Base-by-base conservation (phyloP, 1,140 invertebrate species). In the Drosophila tropicalis region DNA sequence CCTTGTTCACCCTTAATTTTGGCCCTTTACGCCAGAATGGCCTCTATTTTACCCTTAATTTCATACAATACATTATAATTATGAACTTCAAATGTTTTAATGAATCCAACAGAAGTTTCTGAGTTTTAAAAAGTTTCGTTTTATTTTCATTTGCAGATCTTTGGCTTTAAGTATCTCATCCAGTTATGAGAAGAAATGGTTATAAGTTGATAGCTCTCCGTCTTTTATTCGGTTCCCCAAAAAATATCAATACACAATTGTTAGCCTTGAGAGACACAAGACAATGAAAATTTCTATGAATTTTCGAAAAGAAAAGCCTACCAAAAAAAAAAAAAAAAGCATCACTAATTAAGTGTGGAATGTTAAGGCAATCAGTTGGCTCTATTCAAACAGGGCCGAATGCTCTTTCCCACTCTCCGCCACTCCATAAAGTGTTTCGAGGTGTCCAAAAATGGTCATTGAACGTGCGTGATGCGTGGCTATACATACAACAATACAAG, bases 341-440 rank as follows among this genome's bases (percentile, higher is more conserved):
- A 39, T 67, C 63, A 67, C 69, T 76, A 82, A 86, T 87, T 79
- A 86, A 82, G 83, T 87, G 79, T 86, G 82, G 83, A 79, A 86
- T 86, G 83, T 86, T 79, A 79, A 67, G 72, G 83, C 82, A 82
- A 87, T 87, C 83, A 79, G 58, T 44, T 40, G 47, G 63, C 58
- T 58, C 66, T 66, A 81, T 55, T 72, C 71, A 78, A 77, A 40
- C 62, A 68, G 51, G n/a, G 32, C 39, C 32, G 19, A 65, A 54
- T 36, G 34, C 34, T 1, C 17, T 22, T 15, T 15, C 4, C 34
- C 57, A 17, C n/a, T 25, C 44, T 9, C 41, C 7, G 0, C 9
- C 19, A 12, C 19, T 9, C 62, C 22, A 19, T 66, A 9, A 12
- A 36, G 12, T 44, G 47, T 62, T 44, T 51, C 67, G 77, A 67